Conservation (phyloP, 2,888 invertebrate genomes). For the Drosophila nr. perissopoda region DNA sequence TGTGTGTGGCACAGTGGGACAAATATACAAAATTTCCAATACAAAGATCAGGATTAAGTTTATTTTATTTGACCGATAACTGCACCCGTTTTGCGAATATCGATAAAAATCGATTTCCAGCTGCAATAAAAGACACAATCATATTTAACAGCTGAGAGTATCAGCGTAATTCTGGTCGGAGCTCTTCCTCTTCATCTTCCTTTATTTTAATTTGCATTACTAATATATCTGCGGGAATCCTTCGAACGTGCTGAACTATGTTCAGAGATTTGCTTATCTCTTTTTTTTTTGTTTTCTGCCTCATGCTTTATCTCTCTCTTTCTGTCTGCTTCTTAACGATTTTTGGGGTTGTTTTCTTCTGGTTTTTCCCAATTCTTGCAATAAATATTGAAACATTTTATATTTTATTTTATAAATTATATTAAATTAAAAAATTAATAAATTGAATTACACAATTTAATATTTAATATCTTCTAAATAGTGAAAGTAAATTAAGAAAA, state of each 20-base stretch:
- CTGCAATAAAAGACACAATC: not conserved
- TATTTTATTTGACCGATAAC: not conserved
- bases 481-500: no score
- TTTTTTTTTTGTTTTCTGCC: no score
- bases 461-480: no score
- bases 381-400: not conserved
- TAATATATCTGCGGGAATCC: no score
- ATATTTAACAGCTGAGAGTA: not conserved
- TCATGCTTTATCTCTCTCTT: no score
- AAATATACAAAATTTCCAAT: not conserved
- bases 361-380: not conserved
- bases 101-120: not conserved
- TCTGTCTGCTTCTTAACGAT: not conserved
- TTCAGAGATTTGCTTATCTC: no score
- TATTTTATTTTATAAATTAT: not conserved
- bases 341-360: no score
- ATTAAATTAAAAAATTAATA: not conserved
- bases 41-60: not conserved
- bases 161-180: not conserved
- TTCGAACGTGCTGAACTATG: not conserved
- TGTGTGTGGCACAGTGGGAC: constrained; percentile 1
- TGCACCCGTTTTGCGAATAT: not conserved
- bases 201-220: not conserved
- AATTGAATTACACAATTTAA: no score
- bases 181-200: not conserved